Base-by-base conservation (phyloP, 2,113 vertebrate species). In the Garra rufa region DNA sequence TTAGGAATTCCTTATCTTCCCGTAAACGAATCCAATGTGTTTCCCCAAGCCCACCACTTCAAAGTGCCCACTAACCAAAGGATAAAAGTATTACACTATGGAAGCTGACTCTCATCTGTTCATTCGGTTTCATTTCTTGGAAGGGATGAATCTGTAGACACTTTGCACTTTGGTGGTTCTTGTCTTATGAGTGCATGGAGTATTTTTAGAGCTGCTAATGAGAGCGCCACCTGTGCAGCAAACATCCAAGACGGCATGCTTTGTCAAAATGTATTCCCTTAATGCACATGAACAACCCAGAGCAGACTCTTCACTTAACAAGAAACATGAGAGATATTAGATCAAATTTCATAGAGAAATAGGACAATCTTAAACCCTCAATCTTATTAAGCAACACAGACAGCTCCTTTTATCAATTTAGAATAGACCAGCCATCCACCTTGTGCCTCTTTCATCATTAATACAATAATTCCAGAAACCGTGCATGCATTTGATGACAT, bases 1-100 rank as follows among this genome's bases (percentile, higher is more conserved):
- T 73, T 57, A 78, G 74, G 84, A 84, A 88, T 83, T 85, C 38
- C 82, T 89, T 89, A 89, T 89, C 85, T 88, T 86, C 83, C 67
- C 57, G 76, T 84, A 86, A 88, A 89, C 77, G 43, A 82, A 69
- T 74, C 63, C 85, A 85, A 46, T 46, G 71, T 82, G 84, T 81
- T 55, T 73, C 79, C 70, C 44, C 63, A 71, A 84, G 77, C 75
- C 67, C 43, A 48, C 84, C 85, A 80, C 88, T 86, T 88, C 85
- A 89, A 89, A 88, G 88, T 43, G 79, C 50, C 85, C 79, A 81
- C n/a, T 67, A 55, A 71, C 82, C 74, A 83, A 88, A 83, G 59
- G 41, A 85, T 76, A 78, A 63, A 77, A 81, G 43, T 61, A 24
- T 76, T 77, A 41, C 43, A 26, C 70, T 48, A 81, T 73, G 84